Evolutionary conservation across 2,888 invertebrate species (phyloP).

Genomic region (Lasioglossum vierecki): DNA sequence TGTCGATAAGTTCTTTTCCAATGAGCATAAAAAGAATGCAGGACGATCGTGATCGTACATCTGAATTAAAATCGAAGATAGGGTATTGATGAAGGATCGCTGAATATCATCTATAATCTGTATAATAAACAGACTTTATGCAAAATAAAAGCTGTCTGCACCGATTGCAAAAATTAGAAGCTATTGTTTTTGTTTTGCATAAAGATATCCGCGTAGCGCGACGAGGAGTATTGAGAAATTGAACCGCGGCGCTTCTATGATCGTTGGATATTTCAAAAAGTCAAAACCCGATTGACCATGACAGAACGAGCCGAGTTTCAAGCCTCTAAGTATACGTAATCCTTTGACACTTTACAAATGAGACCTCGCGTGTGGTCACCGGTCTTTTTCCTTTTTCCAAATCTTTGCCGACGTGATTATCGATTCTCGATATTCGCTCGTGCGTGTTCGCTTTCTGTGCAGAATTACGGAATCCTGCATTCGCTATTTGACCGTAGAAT

Average conservation of each 20-base stretch:
- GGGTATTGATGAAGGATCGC: too few relatives aligned
- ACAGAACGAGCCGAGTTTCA: neutral
- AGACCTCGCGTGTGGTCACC: slow-evolving; percentile 45
- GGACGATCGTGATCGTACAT: too few relatives aligned
- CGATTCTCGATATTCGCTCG: slow-evolving; percentile 57
- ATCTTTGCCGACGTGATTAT: slow-evolving; percentile 48
- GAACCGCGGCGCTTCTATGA: neutral
- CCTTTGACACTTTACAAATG: slow-evolving; percentile 59
- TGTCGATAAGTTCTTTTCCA: too few relatives aligned
- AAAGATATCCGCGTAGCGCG: too few relatives aligned
- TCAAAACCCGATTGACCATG: neutral
- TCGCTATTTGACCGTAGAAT: slow-evolving; percentile 41
- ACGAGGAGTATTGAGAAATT: too few relatives aligned
- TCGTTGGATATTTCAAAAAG: neutral
- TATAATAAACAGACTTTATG: too few relatives aligned
- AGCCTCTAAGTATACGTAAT: slow-evolving; percentile 39
- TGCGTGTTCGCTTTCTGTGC: slow-evolving; percentile 33
- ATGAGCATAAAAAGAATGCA: too few relatives aligned
- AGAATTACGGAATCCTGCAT: slow-evolving; percentile 46
- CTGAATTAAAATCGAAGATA: too few relatives aligned
- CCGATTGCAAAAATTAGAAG: too few relatives aligned
- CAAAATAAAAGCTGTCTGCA: too few relatives aligned
- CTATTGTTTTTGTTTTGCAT: too few relatives aligned
- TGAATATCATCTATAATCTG: too few relatives aligned
- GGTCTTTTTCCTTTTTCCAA: neutral